Base-by-base conservation (phyloP, 2,888 invertebrate species). In the Catocala nupta region DNA sequence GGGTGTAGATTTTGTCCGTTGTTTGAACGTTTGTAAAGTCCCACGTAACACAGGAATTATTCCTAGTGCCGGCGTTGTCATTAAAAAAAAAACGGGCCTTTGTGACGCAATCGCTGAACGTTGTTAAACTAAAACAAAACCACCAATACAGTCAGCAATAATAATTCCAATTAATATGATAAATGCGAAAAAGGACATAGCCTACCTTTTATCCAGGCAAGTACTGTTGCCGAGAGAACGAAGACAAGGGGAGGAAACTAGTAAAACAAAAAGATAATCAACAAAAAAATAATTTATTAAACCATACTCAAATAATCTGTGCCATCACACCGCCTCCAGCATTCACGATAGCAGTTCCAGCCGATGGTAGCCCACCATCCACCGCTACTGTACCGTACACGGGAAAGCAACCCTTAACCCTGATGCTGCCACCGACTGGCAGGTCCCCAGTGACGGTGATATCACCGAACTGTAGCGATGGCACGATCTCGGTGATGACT, bases 321-420 rank as follows among this genome's bases (percentile, higher is more conserved):
- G 73, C 25, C 0, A 77, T 65, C 34, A 81, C 70, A 0, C 71
- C 80, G 1, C 82, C 83, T 0, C 84, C 87, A 5, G 89, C 73
- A 39, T 87, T 84, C 1, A 91, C 89, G 0, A 85, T 71, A 0
- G 90, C 91, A 0, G 83, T 84, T 3, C 92, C 92, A 50, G 79
- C 68, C 0, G 92, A 89, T 0, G 91, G 90, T 10, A 92, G 68
- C 0, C 75, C 72, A 0, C 92, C 92, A 66, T 92, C 90, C 0
- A 92, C 80, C 0, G 84, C 84, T 1, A 92, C 85, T 13, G 85
- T 85, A 0, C 92, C 92, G 55, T 91, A 92, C 0, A 92, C 90
- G 0, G 92, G 92, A 81, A 92, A 90, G 1, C 89, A 82, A 0
- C 92, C 92, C 39, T 82, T 84, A 0, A 92, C 88, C 67, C 87